Evolutionary conservation across 1,140 invertebrate species (phyloP).

Genomic region (Eupeodes corollae): DNA sequence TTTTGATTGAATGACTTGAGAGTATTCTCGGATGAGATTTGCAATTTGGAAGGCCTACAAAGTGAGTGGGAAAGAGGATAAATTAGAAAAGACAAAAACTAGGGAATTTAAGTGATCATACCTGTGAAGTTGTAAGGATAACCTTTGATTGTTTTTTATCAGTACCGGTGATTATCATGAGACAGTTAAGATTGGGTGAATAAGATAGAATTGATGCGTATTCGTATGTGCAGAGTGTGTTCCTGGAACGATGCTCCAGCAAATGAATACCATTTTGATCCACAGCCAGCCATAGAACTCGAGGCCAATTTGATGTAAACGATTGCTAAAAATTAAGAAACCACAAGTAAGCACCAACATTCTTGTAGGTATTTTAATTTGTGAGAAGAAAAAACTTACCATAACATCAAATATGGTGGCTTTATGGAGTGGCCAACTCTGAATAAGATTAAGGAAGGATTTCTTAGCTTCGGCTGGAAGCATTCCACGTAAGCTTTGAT

Average conservation of each 20-base stretch:
- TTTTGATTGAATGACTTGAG: slow-evolving; percentile 57
- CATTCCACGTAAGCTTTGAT: slow-evolving; percentile 78
- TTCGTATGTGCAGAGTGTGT: slow-evolving; percentile 80
- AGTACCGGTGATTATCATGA: slow-evolving; percentile 82
- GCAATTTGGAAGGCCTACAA: slow-evolving; percentile 84
- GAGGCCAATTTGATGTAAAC: slow-evolving; percentile 90
- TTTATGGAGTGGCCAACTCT: slow-evolving; percentile 84
- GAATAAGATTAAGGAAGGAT: slow-evolving; percentile 85
- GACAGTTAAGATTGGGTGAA: slow-evolving; percentile 74
- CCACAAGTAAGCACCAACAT: background rate
- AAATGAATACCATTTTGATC: slow-evolving; percentile 88
- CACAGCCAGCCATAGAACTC: slow-evolving; percentile 80
- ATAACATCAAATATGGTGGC: slow-evolving; percentile 92
- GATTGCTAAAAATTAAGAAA: slow-evolving; percentile 51
- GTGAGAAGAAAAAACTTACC: slow-evolving; percentile 21
- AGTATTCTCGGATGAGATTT: slow-evolving; percentile 85
- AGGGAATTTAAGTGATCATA: slow-evolving; percentile 32
- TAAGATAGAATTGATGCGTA: slow-evolving; percentile 78
- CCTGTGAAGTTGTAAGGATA: slow-evolving; percentile 75
- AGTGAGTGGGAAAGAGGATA: slow-evolving; percentile 6
- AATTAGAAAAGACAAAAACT: background rate
- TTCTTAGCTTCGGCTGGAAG: slow-evolving; percentile 76
- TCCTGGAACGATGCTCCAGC: slow-evolving; percentile 74
- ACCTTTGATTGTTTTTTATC: slow-evolving; percentile 85
- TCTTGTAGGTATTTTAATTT: background rate